These are phyloP conservation scores for Lytechinus pictus DNA, from an alignment of 35 echinoderm and acorn worm species.

Conservation along the genomic window DNA sequence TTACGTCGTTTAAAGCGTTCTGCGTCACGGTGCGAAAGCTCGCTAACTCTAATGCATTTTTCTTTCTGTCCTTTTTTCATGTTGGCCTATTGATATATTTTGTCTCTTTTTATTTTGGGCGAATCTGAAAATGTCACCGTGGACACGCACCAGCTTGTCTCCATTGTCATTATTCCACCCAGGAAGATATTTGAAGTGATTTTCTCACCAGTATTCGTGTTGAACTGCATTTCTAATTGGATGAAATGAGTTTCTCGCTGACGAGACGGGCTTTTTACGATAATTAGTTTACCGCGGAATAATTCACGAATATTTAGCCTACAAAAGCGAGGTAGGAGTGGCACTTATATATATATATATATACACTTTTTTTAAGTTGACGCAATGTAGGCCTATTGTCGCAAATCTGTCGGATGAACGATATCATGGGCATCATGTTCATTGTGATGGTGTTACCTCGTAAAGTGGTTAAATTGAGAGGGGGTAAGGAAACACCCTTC, in stretches of 20 bases:
- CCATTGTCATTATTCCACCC: too few relatives aligned
- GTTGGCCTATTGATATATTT: too few relatives aligned
- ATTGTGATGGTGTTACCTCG: not conserved
- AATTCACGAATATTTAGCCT: not conserved
- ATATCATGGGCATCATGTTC: not conserved
- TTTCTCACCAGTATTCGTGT: not conserved
- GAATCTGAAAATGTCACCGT: too few relatives aligned
- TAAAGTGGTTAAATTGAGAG: not conserved
- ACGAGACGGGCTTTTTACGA: not conserved
- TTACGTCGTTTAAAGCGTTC: too few relatives aligned
- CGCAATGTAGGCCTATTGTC: not conserved
- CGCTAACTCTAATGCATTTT: too few relatives aligned
- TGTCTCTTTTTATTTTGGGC: too few relatives aligned
- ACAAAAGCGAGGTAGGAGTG: not conserved
- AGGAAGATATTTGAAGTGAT: not conserved
- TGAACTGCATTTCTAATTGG: not conserved
- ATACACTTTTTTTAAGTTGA: not conserved
- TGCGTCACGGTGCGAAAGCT: too few relatives aligned
- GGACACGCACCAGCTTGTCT: too few relatives aligned
- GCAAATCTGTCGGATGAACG: not conserved
- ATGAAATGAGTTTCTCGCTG: not conserved
- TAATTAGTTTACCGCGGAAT: not conserved
- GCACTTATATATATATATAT: not conserved
- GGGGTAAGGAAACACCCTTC: not conserved
- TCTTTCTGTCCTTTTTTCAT: too few relatives aligned